Percentiles rank a stretch among this genome's conserved stretches.
phyloP scores from a whole-genome alignment of 2,888 invertebrate genomes.

The Leistus spinibarbis region DNA sequence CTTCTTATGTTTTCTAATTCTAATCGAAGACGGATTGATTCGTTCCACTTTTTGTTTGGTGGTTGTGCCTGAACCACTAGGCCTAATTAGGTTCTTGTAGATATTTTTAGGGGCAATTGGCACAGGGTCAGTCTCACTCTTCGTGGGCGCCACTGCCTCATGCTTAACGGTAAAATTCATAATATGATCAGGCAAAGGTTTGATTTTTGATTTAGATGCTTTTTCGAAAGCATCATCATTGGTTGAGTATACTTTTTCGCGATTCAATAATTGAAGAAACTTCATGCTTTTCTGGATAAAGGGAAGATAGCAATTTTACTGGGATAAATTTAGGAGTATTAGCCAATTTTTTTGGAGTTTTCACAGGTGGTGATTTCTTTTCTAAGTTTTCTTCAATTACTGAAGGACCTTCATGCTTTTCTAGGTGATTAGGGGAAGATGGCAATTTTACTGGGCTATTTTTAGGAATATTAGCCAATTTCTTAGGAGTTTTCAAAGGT shows the following conservation, averaged over 20 bases:
- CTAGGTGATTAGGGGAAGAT: no score
- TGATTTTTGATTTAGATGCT: no score
- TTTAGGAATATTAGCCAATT: no score
- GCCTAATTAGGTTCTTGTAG: conserved; percentile 21
- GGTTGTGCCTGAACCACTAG: conserved; percentile 20
- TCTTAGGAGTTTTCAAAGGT: no score
- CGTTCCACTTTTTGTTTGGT: conserved; percentile 8
- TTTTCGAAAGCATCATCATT: no score
- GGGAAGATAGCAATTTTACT: neutral
- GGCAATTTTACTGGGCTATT: no score
- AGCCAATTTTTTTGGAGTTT: no score
- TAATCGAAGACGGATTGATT: conserved; percentile 4
- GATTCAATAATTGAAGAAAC: neutral
- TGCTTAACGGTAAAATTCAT: conserved; percentile 19
- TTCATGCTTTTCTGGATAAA: neutral
- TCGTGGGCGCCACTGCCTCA: conserved; percentile 1
- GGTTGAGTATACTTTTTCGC: no score
- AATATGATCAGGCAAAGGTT: neutral
- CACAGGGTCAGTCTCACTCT: conserved; percentile 16
- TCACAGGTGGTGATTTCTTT: no score
- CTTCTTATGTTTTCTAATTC: conserved; percentile 24
- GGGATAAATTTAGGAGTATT: no score
- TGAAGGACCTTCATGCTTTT: no score
- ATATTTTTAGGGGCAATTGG: conserved; percentile 9
- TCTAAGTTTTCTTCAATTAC: no score